Percentiles rank a stretch among this genome's conserved stretches.
Evolutionary conservation across 1,140 invertebrate genomes (phyloP).

Genomic region (Coptotermes formosanus): DNA sequence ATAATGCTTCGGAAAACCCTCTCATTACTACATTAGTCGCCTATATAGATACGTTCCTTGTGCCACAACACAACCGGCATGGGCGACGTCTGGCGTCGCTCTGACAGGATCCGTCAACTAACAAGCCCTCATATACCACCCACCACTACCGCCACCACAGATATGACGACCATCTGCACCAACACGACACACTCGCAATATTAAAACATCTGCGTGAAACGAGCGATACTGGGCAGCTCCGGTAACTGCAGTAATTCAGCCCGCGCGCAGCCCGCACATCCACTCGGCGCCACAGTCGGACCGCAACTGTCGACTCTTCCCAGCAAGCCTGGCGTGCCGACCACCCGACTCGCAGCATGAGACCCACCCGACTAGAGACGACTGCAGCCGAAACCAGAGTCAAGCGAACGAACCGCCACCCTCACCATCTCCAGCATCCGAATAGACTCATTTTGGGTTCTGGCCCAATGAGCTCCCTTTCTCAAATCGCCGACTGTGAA

Average conservation of each 20-base stretch:
- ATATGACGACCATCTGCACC: neutral
- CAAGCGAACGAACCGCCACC: neutral
- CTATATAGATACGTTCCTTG: neutral
- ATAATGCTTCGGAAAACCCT: neutral
- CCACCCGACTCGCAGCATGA: neutral
- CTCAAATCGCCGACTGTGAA: constrained; percentile 4
- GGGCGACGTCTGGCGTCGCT: constrained; percentile 18
- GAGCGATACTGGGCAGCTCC: neutral
- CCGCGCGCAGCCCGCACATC: neutral
- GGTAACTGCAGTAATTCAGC: neutral
- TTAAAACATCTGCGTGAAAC: neutral
- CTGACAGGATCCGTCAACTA: constrained; percentile 4
- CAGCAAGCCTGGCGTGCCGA: neutral
- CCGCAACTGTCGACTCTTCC: neutral
- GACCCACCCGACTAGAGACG: neutral
- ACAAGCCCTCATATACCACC: constrained; percentile 13
- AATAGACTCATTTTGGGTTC: constrained; percentile 7
- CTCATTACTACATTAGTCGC: neutral
- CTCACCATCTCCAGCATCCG: neutral
- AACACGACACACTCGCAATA: neutral
- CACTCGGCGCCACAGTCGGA: neutral
- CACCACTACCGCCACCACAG: neutral
- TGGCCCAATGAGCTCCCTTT: neutral
- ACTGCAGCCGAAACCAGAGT: neutral
- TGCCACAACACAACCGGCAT: neutral